Evolutionary conservation across 2,888 invertebrate genomes (phyloP), one percentile per base, ranked within the genome.

Genomic region (Rapana venosa): DNA sequence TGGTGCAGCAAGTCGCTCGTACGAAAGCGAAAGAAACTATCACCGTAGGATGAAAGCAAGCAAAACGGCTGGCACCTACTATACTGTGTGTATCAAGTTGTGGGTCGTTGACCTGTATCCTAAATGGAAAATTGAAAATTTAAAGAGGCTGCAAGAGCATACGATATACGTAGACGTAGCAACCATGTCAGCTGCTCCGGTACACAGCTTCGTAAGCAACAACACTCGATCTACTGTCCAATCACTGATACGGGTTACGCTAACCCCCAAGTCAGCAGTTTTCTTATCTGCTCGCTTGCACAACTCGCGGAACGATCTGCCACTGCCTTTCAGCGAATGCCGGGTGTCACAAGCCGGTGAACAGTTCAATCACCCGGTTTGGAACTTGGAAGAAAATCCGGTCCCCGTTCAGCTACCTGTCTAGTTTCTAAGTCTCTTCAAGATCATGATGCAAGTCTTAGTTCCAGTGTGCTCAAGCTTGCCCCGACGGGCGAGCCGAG

Each of bases 401-500:
- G 66, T 66, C 20, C 26, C 2, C 66, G 26, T 66, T 66, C 66
- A 47, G 26, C 66, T 66, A 26, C 1, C 66, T 17, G 20, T 66
- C 26, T 26, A 13, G 26, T 26, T 26, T 22, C 26, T 66, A 66
- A 66, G 26, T 74, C 13, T 74, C 74, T 74, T n/a, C 74, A n/a
- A 13, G 74, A 74, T 74, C n/a, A n/a, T 74, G 30, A 30, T 74
- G 8, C 0, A 2, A 47, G 47, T 47, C 47, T 17, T n/a, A 79
- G 79, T 79, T 32, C 35, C 35, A 79, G 81, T 83, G 20, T 8
- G 36, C 81, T 26, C 81, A 74, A 30, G n/a, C 83, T 36, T 47
- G 86, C 86, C 86, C 86, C 58, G 66, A 13, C 61, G 86, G 86
- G 86, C 86, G 56, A 66, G 86, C 86, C 61, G 61, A 86, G 86